These are phyloP conservation scores for Arctia plantaginis DNA, from an alignment of 2,888 invertebrate genomes.

Conservation along the genomic window DNA sequence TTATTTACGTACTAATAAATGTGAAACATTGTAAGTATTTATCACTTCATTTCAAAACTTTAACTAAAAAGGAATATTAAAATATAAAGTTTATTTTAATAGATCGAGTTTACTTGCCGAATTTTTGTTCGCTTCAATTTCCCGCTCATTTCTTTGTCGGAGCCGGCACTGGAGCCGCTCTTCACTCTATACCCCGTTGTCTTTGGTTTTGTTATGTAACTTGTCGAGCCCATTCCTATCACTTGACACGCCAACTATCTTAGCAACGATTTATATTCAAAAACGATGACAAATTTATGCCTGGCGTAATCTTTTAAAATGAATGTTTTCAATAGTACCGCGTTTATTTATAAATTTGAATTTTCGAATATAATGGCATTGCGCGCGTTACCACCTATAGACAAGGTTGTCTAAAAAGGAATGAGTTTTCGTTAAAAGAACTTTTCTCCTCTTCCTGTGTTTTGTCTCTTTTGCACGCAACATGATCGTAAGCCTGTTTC, in stretches of 20 bases:
- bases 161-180: slow-evolving; percentile 79
- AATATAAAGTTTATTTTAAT: slow-evolving; percentile 19
- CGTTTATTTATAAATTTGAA: slow-evolving; percentile 54
- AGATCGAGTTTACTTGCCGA: slow-evolving; percentile 61
- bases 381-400: slow-evolving; percentile 60
- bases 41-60: neutral
- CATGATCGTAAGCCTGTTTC: slow-evolving; percentile 58
- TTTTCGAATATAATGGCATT: slow-evolving; percentile 58
- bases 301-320: slow-evolving; percentile 40
- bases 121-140: slow-evolving; percentile 78
- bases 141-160: slow-evolving; percentile 81
- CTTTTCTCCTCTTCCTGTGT: slow-evolving; percentile 70
- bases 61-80: neutral
- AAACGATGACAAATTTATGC: slow-evolving; percentile 53
- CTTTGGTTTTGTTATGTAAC: slow-evolving; percentile 78
- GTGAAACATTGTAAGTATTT: slow-evolving; percentile 6
- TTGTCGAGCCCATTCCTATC: slow-evolving; percentile 85
- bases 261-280: slow-evolving; percentile 47
- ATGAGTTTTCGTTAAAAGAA: slow-evolving; percentile 66
- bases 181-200: slow-evolving; percentile 72
- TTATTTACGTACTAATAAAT: slow-evolving; percentile 6
- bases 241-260: slow-evolving; percentile 48
- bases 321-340: slow-evolving; percentile 33
- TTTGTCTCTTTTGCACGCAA: slow-evolving; percentile 66
- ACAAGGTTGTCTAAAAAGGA: slow-evolving; percentile 62